Evolutionary conservation across 2,113 vertebrate genomes (phyloP), one percentile per base, ranked within the genome.

Genomic region (Albula goreensis): DNA sequence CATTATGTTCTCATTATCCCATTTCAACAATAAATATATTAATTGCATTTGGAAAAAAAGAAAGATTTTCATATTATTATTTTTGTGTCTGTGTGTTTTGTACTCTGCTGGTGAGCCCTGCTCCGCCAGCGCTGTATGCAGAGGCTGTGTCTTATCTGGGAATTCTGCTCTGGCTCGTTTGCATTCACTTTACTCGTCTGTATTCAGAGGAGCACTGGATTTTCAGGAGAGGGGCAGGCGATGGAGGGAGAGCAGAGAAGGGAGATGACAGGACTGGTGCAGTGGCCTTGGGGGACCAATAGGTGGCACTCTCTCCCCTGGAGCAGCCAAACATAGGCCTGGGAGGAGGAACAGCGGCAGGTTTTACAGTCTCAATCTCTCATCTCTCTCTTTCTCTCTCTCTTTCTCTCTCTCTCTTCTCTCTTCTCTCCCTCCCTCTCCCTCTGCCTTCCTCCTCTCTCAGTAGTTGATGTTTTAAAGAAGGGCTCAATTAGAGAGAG

Each of bases 331-430:
- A 50, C 48, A 19, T 17, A 63, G 84, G 66, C 19, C 25, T 15
- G 19, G n/a, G 1, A 53, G 41, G 10, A 25, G 17, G 53, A 85
- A 77, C 78, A 77, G 78, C 74, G 22, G 31, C 31, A 41, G 31
- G 31, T 41, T 41, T 41, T 41, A 41, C 31, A 41, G 31, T 41
- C 31, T 41, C 31, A 41, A 1, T 41, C 31, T 41, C 31, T 41
- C 31, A 1, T 41, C 31, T 41, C 31, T 41, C 31, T 41, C 31
- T 87, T 88, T 89, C 53, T 87, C 87, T 89, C 91, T 88, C 83
- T 92, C 90, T 91, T 92, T 91, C 90, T 91, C 82, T 83, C 57
- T 56, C 89, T 88, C 90, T 89, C 85, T 85, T 83, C 84, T 8
- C 12, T 56, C 53, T 63, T 83, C 87, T 52, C 85, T 52, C 79